Conservation (phyloP, 2,797 vertebrate species). For the Picus viridis region DNA sequence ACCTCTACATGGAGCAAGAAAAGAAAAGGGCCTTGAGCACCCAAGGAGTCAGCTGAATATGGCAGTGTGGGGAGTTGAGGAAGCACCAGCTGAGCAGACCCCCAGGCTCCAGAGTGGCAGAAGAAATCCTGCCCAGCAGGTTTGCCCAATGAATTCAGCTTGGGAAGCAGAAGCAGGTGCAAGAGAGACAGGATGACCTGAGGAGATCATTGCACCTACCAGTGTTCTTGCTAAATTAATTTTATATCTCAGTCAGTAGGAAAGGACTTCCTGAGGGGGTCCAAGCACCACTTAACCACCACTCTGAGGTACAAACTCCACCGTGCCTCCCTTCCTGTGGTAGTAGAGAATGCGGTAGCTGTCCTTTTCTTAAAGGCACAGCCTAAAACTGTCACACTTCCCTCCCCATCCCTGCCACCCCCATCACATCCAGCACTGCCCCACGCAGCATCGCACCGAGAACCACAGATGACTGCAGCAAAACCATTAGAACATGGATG, state of each 20-base stretch:
- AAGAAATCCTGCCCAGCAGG: neutral
- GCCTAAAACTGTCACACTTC: neutral
- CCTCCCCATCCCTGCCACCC: neutral
- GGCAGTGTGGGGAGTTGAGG: neutral
- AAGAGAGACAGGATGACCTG: rapidly evolving
- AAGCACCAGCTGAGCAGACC: neutral
- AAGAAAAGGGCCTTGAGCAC: neutral
- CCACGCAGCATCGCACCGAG: neutral
- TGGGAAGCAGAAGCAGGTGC: neutral
- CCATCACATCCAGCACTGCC: neutral
- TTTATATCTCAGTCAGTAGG: neutral
- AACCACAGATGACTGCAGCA: neutral
- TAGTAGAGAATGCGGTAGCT: too few relatives aligned
- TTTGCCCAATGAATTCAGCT: neutral
- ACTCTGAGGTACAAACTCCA: neutral
- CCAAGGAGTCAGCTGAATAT: neutral
- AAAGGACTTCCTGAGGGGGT: neutral
- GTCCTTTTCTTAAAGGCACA: too few relatives aligned
- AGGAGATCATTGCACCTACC: neutral
- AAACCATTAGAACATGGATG: neutral
- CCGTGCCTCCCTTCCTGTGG: neutral
- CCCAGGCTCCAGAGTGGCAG: neutral
- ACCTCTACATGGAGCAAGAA: neutral
- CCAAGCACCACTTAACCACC: neutral
- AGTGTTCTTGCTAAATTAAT: neutral